Conservation (phyloP, 2,888 invertebrate genomes). For the Minunthozetes semirufus region DNA sequence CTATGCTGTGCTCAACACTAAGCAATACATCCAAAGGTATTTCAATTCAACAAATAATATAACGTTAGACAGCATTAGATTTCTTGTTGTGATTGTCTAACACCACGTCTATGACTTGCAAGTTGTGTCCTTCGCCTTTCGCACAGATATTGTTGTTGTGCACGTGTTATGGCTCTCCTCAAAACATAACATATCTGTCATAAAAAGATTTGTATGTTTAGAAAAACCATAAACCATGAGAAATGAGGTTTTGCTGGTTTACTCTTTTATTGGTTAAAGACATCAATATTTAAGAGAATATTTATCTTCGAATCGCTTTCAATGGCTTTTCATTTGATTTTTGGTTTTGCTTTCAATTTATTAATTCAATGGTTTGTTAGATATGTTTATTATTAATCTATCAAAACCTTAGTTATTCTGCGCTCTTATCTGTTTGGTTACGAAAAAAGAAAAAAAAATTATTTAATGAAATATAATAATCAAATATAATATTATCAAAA, state of each 20-base stretch:
- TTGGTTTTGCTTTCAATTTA: too few species aligned
- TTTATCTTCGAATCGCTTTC: too few species aligned
- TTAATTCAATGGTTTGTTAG: too few species aligned
- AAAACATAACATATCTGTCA: too few species aligned
- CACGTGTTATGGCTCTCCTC: neutral
- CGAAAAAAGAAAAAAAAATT: too few species aligned
- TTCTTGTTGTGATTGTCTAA: conserved; percentile 6
- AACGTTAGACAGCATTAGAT: conserved; percentile 15
- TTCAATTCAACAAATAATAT: conserved; percentile 3
- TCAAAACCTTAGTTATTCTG: neutral
- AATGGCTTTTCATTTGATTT: too few species aligned
- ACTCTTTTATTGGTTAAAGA: too few species aligned
- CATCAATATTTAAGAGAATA: too few species aligned
- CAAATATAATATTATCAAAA: too few species aligned
- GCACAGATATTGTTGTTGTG: neutral
- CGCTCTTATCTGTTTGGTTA: conserved; percentile 3
- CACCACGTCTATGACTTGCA: neutral
- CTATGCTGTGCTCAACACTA: neutral
- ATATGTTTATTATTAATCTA: too few species aligned
- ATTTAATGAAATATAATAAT: too few species aligned
- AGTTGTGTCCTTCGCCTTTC: neutral
- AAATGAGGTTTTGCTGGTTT: neutral
- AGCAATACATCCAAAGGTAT: neutral
- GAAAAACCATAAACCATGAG: neutral
- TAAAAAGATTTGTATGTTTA: neutral